Evolutionary conservation across 2,797 vertebrate species (phyloP).

Genomic region (Prunella strophiata): DNA sequence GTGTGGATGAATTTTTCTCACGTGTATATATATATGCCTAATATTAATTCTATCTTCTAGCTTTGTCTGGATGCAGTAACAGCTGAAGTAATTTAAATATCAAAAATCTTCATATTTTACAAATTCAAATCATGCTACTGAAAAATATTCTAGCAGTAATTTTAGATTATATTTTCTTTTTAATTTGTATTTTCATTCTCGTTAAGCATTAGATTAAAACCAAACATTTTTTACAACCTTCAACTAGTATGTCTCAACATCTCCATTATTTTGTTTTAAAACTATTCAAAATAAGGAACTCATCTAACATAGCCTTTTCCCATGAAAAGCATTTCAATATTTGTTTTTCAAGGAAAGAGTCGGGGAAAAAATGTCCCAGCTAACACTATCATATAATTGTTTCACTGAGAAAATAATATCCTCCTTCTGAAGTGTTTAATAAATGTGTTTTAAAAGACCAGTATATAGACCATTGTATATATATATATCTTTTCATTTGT

Average conservation of each 20-base stretch:
- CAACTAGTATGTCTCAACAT: not conserved
- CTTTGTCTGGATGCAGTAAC: not conserved
- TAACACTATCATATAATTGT: not conserved
- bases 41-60: not conserved
- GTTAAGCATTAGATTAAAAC: not conserved
- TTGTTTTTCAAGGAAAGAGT: not conserved
- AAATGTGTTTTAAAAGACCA: not conserved
- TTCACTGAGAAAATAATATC: not conserved
- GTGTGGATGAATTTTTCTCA: not conserved
- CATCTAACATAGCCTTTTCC: not conserved
- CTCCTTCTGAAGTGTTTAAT: not conserved
- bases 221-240: not conserved
- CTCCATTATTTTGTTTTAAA: not conserved
- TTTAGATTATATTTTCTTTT: not conserved
- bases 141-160: not conserved
- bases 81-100: not conserved
- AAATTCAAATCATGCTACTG: not conserved
- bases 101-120: not conserved
- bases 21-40: not conserved
- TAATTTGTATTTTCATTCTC: not conserved
- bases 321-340: not conserved
- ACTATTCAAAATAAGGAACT: not conserved
- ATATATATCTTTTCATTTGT: not conserved
- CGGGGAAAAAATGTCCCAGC: fast-evolving
- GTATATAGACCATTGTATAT: not conserved